A percentile compares a stretch with the other conserved stretches of the same genome.
These are phyloP conservation scores for Spodoptera littoralis DNA, from an alignment of 2,888 invertebrate genomes.

Conservation along the genomic window DNA sequence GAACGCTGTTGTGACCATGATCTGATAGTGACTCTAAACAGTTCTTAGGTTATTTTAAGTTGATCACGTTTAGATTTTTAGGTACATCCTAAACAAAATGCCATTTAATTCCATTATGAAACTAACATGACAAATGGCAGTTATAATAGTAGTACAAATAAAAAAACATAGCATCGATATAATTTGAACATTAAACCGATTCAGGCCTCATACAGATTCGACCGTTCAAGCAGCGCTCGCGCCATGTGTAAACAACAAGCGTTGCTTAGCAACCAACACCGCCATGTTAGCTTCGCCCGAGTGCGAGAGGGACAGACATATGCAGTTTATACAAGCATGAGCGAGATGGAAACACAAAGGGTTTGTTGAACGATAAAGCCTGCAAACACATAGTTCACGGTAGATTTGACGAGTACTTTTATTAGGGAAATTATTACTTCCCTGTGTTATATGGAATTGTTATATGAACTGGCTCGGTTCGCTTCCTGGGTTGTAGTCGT, in stretches of 20 bases:
- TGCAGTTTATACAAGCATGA: constrained; percentile 29
- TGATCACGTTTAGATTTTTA: too few species aligned
- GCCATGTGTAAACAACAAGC: constrained; percentile 67
- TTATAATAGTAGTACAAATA: neutral
- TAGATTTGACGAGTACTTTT: constrained; percentile 72
- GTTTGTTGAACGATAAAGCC: constrained; percentile 80
- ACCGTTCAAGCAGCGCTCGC: constrained; percentile 66
- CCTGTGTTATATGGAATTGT: constrained; percentile 58
- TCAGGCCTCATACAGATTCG: constrained; percentile 60
- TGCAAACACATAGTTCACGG: constrained; percentile 71
- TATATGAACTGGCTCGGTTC: constrained; percentile 56
- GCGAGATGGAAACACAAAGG: constrained; percentile 51
- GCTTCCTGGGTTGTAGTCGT: constrained; percentile 59
- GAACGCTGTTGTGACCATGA: constrained; percentile 6
- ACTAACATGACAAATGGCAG: too few species aligned
- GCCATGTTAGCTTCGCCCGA: constrained; percentile 36
- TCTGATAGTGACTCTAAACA: constrained; percentile 14
- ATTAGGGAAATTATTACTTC: constrained; percentile 78
- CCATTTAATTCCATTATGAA: too few species aligned
- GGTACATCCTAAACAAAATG: too few species aligned
- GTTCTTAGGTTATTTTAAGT: neutral
- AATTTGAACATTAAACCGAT: constrained; percentile 55
- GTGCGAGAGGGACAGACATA: constrained; percentile 48
- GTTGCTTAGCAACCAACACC: constrained; percentile 66
- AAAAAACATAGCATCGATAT: constrained; percentile 42